Base-by-base conservation (phyloP, 2,113 vertebrate species). In the Neogale vison region DNA sequence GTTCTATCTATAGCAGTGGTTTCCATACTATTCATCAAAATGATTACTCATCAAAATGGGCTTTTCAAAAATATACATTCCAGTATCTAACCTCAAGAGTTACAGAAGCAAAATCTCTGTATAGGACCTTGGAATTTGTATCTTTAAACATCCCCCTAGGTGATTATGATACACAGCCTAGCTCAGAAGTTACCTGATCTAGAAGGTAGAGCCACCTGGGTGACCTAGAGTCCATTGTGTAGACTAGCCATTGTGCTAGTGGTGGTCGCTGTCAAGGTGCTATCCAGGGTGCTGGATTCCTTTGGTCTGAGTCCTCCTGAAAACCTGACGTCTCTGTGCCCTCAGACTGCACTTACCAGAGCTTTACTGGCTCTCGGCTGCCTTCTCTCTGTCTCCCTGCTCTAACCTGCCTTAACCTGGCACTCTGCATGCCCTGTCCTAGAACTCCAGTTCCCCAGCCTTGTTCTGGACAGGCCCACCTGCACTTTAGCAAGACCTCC, bases 1-100 rank as follows among this genome's bases (percentile, higher is more conserved):
- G 17, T 89, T 86, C n/a, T 81, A 4, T 87, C 45, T 67, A 55
- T 29, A 93, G 81, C 69, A 42, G 10, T 61, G 21, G 69, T 90
- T 96, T 96, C 63, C 92, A 79, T 59, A 52, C 7, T 59, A 15
- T n/a, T 93, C 69, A 80, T 67, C 61, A 72, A 50, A 92, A 81
- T 47, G 90, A 71, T 61, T 83, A 45, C 63, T 87, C 81, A 39
- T 55, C 55, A 36, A 47, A 87, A 65, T 45, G 84, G 52, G n/a
- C 36, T 92, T 92, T 77, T 59, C 50, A 82, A 94, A 97, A 89
- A 86, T 55, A 92, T 3, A 61, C 42, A 69, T 94, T 72, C 45
- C 31, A 57, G 6, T 80, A 52, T 72, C 45, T 88, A 65, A 50
- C 9, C 67, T 96, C 26, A 80, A 80, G 24, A 55, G 93, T 71